Percentiles rank a stretch among this genome's conserved stretches.
These are phyloP conservation scores for Metopolophium dirhodum DNA, from an alignment of 1,140 invertebrate genomes.

Conservation along the genomic window DNA sequence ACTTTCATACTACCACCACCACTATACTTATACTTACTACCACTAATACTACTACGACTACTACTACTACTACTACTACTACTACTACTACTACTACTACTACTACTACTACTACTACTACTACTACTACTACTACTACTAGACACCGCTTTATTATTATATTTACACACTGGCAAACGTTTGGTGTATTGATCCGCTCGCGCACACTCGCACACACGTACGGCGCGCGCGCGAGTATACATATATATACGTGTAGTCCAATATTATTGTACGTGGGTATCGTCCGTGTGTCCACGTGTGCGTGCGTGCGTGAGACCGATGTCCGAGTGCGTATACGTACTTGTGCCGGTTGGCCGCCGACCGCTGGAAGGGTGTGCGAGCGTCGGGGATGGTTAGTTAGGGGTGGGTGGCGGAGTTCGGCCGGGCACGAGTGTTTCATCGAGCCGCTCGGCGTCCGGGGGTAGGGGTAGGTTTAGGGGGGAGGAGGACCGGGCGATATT, in stretches of 20 bases:
- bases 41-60: neutral
- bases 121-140: neutral
- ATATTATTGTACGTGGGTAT: neutral
- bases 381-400: too few relatives aligned
- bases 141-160: slow-evolving; percentile 49
- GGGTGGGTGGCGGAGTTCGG: neutral
- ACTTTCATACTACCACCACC: neutral
- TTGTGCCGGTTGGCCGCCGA: neutral
- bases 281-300: neutral
- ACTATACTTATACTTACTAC: neutral
- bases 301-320: neutral
- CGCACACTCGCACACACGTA: neutral
- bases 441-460: neutral
- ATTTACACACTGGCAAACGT: slow-evolving; percentile 46
- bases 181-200: slow-evolving; percentile 42
- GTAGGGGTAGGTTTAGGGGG: too few relatives aligned
- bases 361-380: neutral
- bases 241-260: neutral
- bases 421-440: neutral
- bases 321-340: neutral
- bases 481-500: neutral
- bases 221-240: too few relatives aligned
- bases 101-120: neutral
- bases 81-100: neutral
- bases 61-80: neutral